Evolutionary conservation across 2,888 invertebrate genomes (phyloP), one percentile per base, ranked within the genome.

Genomic region (Azorinus chamasolen): DNA sequence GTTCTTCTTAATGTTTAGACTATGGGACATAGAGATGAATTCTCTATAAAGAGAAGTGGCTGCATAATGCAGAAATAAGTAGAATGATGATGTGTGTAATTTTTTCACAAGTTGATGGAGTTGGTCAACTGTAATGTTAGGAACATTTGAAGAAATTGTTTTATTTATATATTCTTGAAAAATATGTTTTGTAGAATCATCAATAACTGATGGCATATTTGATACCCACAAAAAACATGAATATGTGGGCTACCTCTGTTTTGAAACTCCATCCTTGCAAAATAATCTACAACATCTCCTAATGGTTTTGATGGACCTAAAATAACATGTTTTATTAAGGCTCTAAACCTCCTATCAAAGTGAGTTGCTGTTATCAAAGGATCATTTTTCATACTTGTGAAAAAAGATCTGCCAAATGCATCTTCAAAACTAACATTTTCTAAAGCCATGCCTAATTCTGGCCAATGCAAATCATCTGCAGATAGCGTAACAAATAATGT

Each of bases 401-500:
- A 59, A 45, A 62, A 71, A 18, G 59, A 55, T 51, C 54, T 51
- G 12, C 24, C 43, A 57, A 39, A 37, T 14, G 66, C 68, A 12
- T 72, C 51, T 14, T 63, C 22, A 50, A 55, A 68, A 22, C 18
- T 27, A 37, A 71, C 24, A 32, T 63, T 48, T 39, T 78, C 57
- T 16, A 83, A 41, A 41, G 46, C 50, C n/a, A n/a, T n/a, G n/a
- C n/a, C n/a, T n/a, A n/a, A n/a, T n/a, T n/a, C n/a, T n/a, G n/a
- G n/a, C n/a, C n/a, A n/a, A n/a, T n/a, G n/a, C n/a, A n/a, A n/a
- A n/a, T n/a, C n/a, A n/a, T n/a, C n/a, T n/a, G n/a, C 72, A 64
- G 83, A 80, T 22, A 80, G 59, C 1, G 83, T 83, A 53, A 78
- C 50, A 57, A 83, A 71, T 18, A 74, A 39, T 14, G 74, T 70